A percentile compares a stretch with the other conserved stretches of the same genome.
Conservation (phyloP, 2,888 invertebrate genomes). For the Trichopria drosophilae region DNA sequence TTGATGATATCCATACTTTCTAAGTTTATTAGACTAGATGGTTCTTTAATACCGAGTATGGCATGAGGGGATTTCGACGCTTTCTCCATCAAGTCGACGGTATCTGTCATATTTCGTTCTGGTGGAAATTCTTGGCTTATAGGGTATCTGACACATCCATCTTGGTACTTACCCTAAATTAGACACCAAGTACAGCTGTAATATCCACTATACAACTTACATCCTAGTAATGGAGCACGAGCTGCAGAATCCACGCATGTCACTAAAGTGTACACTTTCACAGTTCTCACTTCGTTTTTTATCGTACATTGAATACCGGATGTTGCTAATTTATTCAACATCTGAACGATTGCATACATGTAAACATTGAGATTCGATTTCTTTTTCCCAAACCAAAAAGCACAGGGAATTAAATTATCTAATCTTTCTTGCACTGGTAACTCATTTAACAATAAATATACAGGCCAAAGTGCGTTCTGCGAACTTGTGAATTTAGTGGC, state of each 20-base stretch:
- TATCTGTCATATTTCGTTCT: no score
- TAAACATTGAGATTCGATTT: slow-evolving; percentile 19
- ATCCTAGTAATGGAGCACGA: slow-evolving; percentile 21
- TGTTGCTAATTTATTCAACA: slow-evolving; percentile 13
- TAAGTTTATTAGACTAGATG: no score
- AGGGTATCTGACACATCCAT: no score
- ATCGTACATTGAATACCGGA: slow-evolving; percentile 12
- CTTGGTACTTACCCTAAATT: no score
- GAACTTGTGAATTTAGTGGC: slow-evolving; percentile 19
- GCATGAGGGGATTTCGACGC: no score
- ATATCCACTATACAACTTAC: no score
- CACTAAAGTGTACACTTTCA: slow-evolving; percentile 11
- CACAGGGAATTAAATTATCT: slow-evolving; percentile 6
- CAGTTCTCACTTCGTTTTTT: slow-evolving; percentile 7
- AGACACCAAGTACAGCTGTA: no score
- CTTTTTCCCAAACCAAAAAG: slow-evolving; percentile 15
- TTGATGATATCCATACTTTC: no score
- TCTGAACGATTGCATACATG: slow-evolving; percentile 13
- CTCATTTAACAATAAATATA: slow-evolving; percentile 17
- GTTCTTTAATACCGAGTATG: no score
- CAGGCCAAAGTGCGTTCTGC: slow-evolving; percentile 13
- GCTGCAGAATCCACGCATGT: slow-evolving; percentile 22
- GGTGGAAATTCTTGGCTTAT: no score
- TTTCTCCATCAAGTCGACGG: no score
- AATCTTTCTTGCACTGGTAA: slow-evolving; percentile 12